These are phyloP conservation scores for Rhogogaster chlorosoma DNA, from an alignment of 2,888 invertebrate species.

Conservation along the genomic window DNA sequence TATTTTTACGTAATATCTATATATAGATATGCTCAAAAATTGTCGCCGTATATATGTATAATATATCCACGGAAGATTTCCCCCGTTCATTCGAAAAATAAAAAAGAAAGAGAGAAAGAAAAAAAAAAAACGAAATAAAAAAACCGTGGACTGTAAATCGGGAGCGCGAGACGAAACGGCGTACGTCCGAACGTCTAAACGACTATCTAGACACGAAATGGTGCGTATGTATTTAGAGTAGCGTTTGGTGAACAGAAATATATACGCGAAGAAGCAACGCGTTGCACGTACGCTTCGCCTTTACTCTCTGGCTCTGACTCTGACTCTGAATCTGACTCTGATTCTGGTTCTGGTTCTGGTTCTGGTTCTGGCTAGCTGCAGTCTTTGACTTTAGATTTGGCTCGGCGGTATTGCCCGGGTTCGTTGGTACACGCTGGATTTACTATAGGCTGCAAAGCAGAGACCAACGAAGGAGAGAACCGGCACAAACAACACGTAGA, in stretches of 20 bases:
- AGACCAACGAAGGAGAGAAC: not conserved
- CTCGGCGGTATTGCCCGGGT: not conserved
- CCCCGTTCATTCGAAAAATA: not conserved
- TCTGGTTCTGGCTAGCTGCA: not conserved
- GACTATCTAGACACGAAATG: constrained; percentile 5
- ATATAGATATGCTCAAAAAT: not conserved
- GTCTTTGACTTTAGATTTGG: not conserved
- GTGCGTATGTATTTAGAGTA: not conserved
- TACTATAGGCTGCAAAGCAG: not conserved
- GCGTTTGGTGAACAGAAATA: constrained; percentile 30
- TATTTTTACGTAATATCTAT: not conserved
- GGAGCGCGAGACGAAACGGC: not conserved
- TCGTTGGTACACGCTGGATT: not conserved
- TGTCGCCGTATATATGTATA: not conserved
- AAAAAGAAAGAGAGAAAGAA: not conserved
- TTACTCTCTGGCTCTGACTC: not conserved
- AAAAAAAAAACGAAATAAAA: not conserved
- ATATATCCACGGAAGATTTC: not conserved
- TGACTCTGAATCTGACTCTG: not conserved
- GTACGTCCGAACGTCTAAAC: not conserved
- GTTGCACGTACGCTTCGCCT: not conserved
- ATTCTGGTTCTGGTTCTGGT: not conserved
- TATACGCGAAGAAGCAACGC: constrained; percentile 12
- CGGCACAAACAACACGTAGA: constrained; percentile 37
- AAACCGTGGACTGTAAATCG: not conserved